Base-by-base conservation (phyloP, 2,797 vertebrate genomes). In the Muraenolepis orangiensis region DNA sequence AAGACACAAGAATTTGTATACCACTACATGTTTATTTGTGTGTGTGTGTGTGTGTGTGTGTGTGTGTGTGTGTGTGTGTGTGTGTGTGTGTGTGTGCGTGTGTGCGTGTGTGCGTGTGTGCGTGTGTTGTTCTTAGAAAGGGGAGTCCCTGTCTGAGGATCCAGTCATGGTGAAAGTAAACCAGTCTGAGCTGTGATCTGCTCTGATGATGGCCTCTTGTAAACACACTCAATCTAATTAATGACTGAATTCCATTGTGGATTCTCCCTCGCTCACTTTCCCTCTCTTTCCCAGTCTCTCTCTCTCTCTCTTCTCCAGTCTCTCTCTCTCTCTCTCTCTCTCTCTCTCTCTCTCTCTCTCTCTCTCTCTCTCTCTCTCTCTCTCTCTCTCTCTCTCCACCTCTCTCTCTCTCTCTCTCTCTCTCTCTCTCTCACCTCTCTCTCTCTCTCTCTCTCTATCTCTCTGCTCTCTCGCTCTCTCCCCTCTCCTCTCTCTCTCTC, bases 391-490 rank as follows among this genome's bases (percentile, higher is more conserved):
- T 51, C 42, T 20, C 3, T 2, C 16, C 4, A 3, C n/a, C 3
- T 51, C 46, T 51, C 2, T n/a, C 46, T 51, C 1, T 51, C 46
- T 51, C 3, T 51, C 46, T 51, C 18, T 51, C 18, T 51, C 6
- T 51, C 46, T 51, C 2, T n/a, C 46, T 51, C 3, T 51, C 18
- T 51, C 28, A 12, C 42, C 61, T 66, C 23, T 28, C 61, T 66
- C 61, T 74, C 71, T 72, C 78, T 76, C 75, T 75, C 72, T 66
- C 32, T 46, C 72, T 72, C 70, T 79, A 76, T 76, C 70, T 66
- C 70, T 90, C 93, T 94, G 91, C 94, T 97, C 96, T 97, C 97
- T 95, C 96, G 94, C 94, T 90, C 93, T 92, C 93, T 96, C n/a
- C 42, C 36, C 46, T 38, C 20, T 71, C 70, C 38, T 40, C 72